Evolutionary conservation across 2,888 invertebrate species (phyloP).

Genomic region (Drosophila pseudotakahashii): DNA sequence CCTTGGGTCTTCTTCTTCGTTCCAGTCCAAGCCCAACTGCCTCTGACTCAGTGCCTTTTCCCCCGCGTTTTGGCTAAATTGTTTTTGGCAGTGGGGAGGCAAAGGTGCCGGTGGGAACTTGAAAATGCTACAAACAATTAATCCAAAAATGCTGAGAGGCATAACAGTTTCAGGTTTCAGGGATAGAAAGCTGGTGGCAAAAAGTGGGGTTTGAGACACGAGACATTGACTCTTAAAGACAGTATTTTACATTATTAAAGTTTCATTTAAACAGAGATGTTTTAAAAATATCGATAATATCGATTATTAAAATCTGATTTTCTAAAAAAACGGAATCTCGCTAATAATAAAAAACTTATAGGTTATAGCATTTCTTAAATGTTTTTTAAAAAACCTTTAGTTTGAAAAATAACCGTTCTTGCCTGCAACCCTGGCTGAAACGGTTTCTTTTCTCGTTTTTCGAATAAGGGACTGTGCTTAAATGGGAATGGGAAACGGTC

Average conservation of each 20-base stretch:
- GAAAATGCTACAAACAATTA: slow-evolving; percentile 40
- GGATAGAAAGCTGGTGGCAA: background rate
- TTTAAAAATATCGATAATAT: no score
- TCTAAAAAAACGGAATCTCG: no score
- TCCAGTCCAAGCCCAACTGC: slow-evolving; percentile 7
- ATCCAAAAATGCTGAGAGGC: slow-evolving; percentile 33
- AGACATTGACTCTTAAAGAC: background rate
- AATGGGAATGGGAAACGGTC: slow-evolving; percentile 21
- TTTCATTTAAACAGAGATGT: no score
- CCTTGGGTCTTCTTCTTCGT: background rate
- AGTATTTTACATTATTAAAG: no score
- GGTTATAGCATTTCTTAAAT: no score
- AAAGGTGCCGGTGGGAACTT: slow-evolving; percentile 6
- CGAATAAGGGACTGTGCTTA: slow-evolving; percentile 1
- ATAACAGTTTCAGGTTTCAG: slow-evolving; percentile 29
- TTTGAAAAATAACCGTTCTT: background rate
- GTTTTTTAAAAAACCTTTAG: no score
- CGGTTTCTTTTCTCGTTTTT: background rate
- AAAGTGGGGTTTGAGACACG: background rate
- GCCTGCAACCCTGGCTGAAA: slow-evolving; percentile 1
- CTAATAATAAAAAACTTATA: no score
- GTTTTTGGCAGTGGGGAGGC: slow-evolving; percentile 16
- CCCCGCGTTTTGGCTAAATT: slow-evolving; percentile 1
- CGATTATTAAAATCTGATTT: no score
- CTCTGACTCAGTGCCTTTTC: slow-evolving; percentile 25